Conservation (phyloP, 2,797 vertebrate species). For the Leptatherina wallacei region DNA sequence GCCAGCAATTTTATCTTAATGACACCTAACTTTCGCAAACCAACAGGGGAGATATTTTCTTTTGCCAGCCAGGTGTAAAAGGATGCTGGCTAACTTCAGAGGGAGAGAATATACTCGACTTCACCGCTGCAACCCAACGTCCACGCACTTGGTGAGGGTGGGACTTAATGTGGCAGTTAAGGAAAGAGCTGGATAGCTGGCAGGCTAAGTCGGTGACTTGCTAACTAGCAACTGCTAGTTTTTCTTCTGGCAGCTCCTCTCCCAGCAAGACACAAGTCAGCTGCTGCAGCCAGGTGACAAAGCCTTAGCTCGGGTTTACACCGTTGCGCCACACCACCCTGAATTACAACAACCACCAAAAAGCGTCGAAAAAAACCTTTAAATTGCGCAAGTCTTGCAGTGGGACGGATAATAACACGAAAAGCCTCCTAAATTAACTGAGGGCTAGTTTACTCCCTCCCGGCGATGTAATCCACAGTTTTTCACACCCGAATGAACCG, state of each 20-base stretch:
- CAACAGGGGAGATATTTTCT: conserved; percentile 9
- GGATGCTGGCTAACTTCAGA: conserved; percentile 66
- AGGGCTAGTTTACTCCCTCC: conserved; percentile 31
- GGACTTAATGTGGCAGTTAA: conserved; percentile 64
- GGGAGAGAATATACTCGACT: conserved; percentile 43
- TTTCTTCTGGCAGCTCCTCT: conserved; percentile 37
- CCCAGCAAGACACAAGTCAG: conserved; percentile 36
- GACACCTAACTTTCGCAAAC: conserved; percentile 40
- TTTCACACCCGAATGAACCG: conserved; percentile 28
- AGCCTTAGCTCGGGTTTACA: conserved; percentile 31
- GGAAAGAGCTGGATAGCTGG: conserved; percentile 46
- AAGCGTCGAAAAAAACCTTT: conserved; percentile 1
- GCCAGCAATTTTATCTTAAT: conserved; percentile 43
- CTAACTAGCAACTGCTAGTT: conserved; percentile 58
- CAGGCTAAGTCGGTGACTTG: conserved; percentile 57
- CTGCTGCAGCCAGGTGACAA: conserved; percentile 32
- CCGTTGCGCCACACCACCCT: conserved; percentile 16
- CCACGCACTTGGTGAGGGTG: conserved; percentile 73
- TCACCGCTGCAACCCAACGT: conserved; percentile 68
- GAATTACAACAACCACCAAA: neutral
- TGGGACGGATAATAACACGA: neutral
- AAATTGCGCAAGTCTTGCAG: conserved; percentile 6
- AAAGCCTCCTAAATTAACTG: conserved; percentile 6
- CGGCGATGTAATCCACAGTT: conserved; percentile 32
- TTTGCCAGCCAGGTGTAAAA: conserved; percentile 49